Evolutionary conservation across 2,113 vertebrate species (phyloP), one percentile per base, ranked within the genome.

Genomic region (Octodon degus): DNA sequence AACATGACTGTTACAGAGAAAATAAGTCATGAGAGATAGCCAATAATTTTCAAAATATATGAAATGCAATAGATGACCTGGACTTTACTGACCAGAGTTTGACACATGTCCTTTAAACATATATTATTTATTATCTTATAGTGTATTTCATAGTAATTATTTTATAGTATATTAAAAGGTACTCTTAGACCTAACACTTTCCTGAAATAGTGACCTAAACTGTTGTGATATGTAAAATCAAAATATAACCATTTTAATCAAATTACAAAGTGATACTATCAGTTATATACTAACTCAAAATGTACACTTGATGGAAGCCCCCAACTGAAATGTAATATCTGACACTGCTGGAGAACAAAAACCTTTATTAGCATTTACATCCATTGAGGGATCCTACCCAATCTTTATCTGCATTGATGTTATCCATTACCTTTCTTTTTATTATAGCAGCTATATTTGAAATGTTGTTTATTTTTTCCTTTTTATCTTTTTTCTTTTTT

Each of bases 1-100:
- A 90, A 50, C 12, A 1, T 81, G 76, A 80, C 93, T 95, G 50
- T 97, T 95, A 86, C 88, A 92, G 92, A 92, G 76, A 95, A 80
- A 13, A 92, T 72, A 92, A 92, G 82, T 94, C 72, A 50, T 62
- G 65, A 95, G 93, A 91, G 5, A 27, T 89, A 86, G 43, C 14
- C n/a, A 47, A 5, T 20, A 27, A 14, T 72, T 76, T 50, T 95
- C 63, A 96, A 12, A 32, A 34, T 70, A 17, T 11, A 65, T 40
- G 79, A n/a, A 72, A 50, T 81, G 0, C 55, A 58, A n/a, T 7
- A 43, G 11, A 53, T 77, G 11, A 24, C 55, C 2, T 84, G 72
- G 58, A 6, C 17, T 88, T 83, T 76, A 53, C 13, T 70, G 79
- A 86, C 22, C n/a, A 65, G 14, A 25, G n/a, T 8, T 17, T 50